A percentile compares a stretch with the other conserved stretches of the same genome.
Conservation (phyloP, 2,888 invertebrate species). For the Eilema griseolum region DNA sequence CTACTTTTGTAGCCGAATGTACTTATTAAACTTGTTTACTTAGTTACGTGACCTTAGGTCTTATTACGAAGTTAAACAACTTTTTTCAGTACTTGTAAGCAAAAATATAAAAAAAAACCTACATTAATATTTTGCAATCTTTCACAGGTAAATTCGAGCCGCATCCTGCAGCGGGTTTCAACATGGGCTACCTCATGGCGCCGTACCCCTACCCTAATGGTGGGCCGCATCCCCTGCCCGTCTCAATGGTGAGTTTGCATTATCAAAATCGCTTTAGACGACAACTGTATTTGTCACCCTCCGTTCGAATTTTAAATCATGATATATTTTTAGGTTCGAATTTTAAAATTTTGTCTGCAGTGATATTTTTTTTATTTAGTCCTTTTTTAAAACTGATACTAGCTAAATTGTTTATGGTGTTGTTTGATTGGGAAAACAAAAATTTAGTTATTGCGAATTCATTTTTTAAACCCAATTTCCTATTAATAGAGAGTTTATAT, state of each 20-base stretch:
- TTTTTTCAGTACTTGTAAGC: too few relatives aligned
- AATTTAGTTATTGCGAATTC: neutral
- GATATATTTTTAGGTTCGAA: constrained; percentile 17
- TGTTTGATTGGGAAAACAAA: neutral
- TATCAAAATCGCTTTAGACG: constrained; percentile 47
- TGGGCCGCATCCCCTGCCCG: constrained; percentile 93
- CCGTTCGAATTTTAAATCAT: constrained; percentile 28
- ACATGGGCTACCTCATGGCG: constrained; percentile 97
- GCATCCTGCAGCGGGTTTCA: constrained; percentile 93
- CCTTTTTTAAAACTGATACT: neutral
- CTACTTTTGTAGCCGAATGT: neutral
- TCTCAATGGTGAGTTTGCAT: constrained; percentile 93
- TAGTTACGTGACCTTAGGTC: neutral
- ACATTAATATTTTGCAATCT: constrained; percentile 42
- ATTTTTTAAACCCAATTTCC: neutral
- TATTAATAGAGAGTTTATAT: too few relatives aligned
- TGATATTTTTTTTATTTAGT: neutral
- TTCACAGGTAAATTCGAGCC: constrained; percentile 93
- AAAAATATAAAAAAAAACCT: neutral
- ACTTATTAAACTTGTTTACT: neutral
- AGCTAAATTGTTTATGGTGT: neutral
- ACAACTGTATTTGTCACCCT: constrained; percentile 40
- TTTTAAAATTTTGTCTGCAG: neutral
- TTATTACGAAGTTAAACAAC: neutral
- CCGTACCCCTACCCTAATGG: constrained; percentile 97